Evolutionary conservation across 2,797 vertebrate genomes (phyloP).

Genomic region (Bradypodion pumilum): DNA sequence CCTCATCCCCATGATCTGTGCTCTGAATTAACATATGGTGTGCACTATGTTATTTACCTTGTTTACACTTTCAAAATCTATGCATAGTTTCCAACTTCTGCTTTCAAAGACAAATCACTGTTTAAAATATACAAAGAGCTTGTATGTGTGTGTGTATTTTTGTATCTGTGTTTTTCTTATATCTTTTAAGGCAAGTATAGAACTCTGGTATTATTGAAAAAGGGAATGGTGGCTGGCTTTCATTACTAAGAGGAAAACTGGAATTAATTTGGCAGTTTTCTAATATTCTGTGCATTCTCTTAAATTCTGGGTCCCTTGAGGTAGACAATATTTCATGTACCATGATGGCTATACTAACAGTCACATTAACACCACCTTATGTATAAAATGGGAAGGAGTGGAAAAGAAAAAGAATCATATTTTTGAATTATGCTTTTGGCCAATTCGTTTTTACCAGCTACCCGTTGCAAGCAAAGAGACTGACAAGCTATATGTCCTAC

Average conservation of each 20-base stretch:
- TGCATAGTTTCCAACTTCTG: not conserved
- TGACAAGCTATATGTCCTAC: slow-evolving; percentile 1
- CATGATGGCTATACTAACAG: slow-evolving; percentile 1
- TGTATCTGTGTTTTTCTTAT: not conserved
- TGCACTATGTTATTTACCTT: slow-evolving; percentile 27
- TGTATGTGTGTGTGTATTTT: not conserved
- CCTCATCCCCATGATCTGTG: not conserved
- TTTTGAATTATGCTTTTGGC: slow-evolving; percentile 37
- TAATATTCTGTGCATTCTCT: not conserved
- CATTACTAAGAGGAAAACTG: not conserved
- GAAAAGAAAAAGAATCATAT: not conserved
- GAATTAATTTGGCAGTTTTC: not conserved
- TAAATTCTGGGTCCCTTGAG: not conserved
- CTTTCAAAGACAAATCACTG: not conserved
- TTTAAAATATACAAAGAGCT: slow-evolving; percentile 4
- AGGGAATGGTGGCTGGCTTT: not conserved
- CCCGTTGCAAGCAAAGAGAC: slow-evolving; percentile 26
- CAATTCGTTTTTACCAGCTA: slow-evolving; percentile 27
- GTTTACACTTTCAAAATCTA: slow-evolving; percentile 1
- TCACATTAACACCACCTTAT: slow-evolving; percentile 23
- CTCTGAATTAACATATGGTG: slow-evolving; percentile 21
- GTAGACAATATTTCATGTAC: not conserved
- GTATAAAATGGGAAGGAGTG: not conserved
- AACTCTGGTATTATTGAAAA: not conserved
- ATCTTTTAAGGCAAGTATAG: not conserved